Base-by-base conservation (phyloP, 1,140 invertebrate genomes). In the Lepidurus apus region DNA sequence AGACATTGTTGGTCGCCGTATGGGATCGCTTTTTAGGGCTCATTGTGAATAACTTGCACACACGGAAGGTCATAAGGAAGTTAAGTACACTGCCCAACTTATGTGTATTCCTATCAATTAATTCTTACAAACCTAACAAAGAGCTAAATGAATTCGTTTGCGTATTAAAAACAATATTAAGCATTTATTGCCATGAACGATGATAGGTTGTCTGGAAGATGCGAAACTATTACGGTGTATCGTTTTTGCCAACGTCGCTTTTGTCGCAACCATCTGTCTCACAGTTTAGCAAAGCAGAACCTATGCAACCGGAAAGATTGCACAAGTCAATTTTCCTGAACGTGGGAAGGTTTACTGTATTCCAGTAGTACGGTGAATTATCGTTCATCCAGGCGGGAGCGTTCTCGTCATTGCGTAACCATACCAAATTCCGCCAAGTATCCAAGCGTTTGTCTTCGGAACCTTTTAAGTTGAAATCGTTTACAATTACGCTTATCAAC, bases 381-480 rank as follows among this genome's bases (percentile, higher is more conserved):
- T 81, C 76, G 7, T 43, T 74, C 81, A 81, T 81, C 81, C 81
- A 81, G 4, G 74, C 78, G 11, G 76, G 79, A n/a, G 76, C 76
- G 34, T 24, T 76, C n/a, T 79, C 79, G 53, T 77, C 74, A 17
- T 42, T 73, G 42, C 79, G 42, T 24, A 81, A 24, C 80, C 79
- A 77, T 43, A 81, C 79, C 75, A 81, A 75, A 65, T 81, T 81
- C 11, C 13, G 11, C 81, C 81, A 81, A 34, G 80, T 81, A 74
- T 81, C 79, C 75, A 81, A 80, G 13, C 75, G 76, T 74, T 80
- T 80, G 76, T 81, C 44, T 2, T 24, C 47, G 1, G 13, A 13
- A 13, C 47, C 47, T 65, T n/a, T 65, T 65, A n/a, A 65, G 6
- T 65, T 9, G 17, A 65, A 26, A 26, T 26, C 26, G 26, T 26